Percentiles rank a stretch among this genome's conserved stretches.
These are phyloP conservation scores for Nematostella vectensis DNA, from an alignment of 92 coral and sea anemone genomes.

Conservation along the genomic window DNA sequence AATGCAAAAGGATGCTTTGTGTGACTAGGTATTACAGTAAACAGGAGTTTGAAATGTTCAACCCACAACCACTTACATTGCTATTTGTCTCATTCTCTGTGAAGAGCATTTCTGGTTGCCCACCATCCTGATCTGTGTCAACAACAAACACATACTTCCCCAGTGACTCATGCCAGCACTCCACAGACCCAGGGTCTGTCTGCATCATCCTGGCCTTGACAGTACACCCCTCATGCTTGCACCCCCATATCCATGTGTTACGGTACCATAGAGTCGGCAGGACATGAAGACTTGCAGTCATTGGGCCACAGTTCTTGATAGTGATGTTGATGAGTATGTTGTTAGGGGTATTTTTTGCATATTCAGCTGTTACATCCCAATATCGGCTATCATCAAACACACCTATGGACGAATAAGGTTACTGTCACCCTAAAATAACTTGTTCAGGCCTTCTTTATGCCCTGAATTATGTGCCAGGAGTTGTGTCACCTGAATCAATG, in stretches of 20 bases:
- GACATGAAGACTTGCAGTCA: slow-evolving; percentile 67
- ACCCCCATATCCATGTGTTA: slow-evolving; percentile 99
- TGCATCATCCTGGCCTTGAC: slow-evolving; percentile 66
- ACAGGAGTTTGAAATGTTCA: too few species aligned
- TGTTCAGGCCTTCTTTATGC: too few species aligned
- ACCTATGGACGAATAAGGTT: slow-evolving; percentile 30
- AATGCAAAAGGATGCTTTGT: too few species aligned
- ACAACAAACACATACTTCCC: slow-evolving; percentile 61
- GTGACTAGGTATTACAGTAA: too few species aligned
- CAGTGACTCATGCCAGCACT: slow-evolving; percentile 78
- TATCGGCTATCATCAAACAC: slow-evolving; percentile 70
- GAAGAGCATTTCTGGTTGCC: slow-evolving; percentile 61
- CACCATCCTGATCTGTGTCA: slow-evolving; percentile 72
- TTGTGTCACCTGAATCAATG: slow-evolving; percentile 63
- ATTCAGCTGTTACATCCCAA: slow-evolving; percentile 94
- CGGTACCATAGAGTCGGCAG: slow-evolving; percentile 95
- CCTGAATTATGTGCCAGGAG: neutral
- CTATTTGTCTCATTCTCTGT: slow-evolving; percentile 96
- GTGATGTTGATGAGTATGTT: slow-evolving; percentile 84
- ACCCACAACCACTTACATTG: slow-evolving; percentile 44
- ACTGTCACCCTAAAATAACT: too few species aligned
- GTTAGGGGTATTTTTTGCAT: slow-evolving; percentile 89
- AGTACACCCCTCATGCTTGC: slow-evolving; percentile 95
- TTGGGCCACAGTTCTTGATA: slow-evolving; percentile 86
- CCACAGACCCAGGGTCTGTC: slow-evolving; percentile 46